phyloP scores from a whole-genome alignment of 2,113 vertebrate genomes.

The Zosterops borbonicus region DNA sequence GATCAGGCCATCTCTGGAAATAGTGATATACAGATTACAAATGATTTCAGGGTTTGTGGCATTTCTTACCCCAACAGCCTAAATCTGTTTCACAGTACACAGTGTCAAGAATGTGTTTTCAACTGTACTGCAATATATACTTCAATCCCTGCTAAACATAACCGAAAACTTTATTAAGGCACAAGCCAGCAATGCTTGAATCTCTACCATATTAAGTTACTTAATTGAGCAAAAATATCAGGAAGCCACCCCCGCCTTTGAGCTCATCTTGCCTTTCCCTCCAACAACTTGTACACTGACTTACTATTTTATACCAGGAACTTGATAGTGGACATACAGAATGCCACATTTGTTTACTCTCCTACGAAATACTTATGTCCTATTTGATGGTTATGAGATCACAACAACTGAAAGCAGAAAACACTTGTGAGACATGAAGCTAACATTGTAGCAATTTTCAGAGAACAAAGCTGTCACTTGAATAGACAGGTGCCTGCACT shows the following conservation, averaged over 20 bases:
- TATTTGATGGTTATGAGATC: background rate
- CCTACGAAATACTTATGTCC: background rate
- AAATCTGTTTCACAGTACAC: background rate
- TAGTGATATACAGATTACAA: background rate
- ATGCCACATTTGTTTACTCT: background rate
- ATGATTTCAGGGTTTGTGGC: background rate
- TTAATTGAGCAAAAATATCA: background rate
- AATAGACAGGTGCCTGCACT: background rate
- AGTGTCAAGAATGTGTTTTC: background rate
- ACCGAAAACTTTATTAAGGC: background rate
- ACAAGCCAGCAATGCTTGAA: background rate
- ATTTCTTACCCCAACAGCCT: background rate
- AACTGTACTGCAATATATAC: background rate
- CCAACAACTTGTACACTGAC: background rate
- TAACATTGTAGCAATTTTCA: background rate
- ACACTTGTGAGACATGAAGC: background rate
- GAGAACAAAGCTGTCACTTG: background rate
- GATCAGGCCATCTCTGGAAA: background rate
- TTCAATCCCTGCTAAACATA: background rate
- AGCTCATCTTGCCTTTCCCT: background rate
- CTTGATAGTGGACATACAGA: background rate
- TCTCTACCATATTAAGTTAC: slow-evolving; percentile 20
- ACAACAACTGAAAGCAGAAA: background rate
- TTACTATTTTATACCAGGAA: background rate
- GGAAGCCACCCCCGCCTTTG: background rate